Evolutionary conservation across 30 jellyfish, hydroid and myxozoan species (phyloP).

Genomic region (Cassiopea andromeda): DNA sequence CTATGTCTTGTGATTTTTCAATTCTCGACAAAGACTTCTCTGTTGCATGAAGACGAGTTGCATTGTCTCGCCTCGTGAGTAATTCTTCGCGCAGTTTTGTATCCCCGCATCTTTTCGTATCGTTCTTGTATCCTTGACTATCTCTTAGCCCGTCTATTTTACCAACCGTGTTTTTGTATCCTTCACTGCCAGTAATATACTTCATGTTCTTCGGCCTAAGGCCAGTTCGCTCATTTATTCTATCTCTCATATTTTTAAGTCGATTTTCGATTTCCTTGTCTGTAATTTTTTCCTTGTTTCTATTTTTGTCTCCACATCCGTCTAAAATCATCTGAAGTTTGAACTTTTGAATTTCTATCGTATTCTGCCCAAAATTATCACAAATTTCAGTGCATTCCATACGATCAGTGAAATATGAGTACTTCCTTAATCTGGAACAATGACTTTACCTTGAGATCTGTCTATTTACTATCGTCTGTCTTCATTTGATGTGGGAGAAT

Average conservation of each 20-base stretch:
- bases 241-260: not conserved
- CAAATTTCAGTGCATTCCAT: not conserved
- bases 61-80: not conserved
- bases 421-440: not conserved
- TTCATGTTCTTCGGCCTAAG: not conserved
- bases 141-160: not conserved
- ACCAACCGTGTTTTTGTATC: not conserved
- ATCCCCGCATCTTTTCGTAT: not conserved
- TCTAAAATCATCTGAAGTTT: not conserved
- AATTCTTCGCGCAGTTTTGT: not conserved
- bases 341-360: not conserved
- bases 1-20: not conserved
- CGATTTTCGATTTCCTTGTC: not conserved
- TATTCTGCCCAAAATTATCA: not conserved
- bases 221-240: not conserved
- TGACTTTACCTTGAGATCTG: not conserved
- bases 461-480: not conserved
- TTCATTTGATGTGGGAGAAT: not conserved
- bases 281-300: not conserved
- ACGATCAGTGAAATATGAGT: not conserved
- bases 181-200: not conserved
- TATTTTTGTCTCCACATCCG: not conserved
- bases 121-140: not conserved
- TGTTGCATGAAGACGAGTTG: not conserved
- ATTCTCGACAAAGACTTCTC: slow-evolving; percentile 11